Percentiles rank a stretch among this genome's conserved stretches.
These are phyloP conservation scores for Cheilosia scutellata DNA, from an alignment of 2,888 invertebrate genomes.

Conservation along the genomic window DNA sequence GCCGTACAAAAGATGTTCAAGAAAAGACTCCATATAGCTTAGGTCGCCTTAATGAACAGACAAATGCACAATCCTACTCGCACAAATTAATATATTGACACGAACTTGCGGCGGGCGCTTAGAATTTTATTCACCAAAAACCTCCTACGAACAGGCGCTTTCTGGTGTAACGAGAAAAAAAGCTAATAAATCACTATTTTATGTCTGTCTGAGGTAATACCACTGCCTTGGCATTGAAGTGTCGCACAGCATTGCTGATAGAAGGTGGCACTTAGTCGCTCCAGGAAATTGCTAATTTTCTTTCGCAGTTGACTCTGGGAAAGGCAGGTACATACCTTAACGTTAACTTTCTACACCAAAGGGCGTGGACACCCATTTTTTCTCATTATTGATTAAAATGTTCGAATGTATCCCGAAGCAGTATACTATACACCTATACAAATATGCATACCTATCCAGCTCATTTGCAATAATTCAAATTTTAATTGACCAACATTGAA, in stretches of 20 bases:
- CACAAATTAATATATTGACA: too few species aligned
- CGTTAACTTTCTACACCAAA: slow-evolving; percentile 8
- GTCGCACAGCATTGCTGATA: slow-evolving; percentile 10
- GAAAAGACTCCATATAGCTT: too few species aligned
- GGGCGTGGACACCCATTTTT: slow-evolving; percentile 10
- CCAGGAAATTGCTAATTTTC: slow-evolving; percentile 20
- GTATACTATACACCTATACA: background rate
- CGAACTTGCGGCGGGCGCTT: background rate
- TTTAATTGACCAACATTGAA: slow-evolving; percentile 55
- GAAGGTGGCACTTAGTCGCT: slow-evolving; percentile 35
- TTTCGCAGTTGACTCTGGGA: background rate
- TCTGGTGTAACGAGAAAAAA: background rate
- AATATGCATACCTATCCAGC: background rate
- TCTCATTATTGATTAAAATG: slow-evolving; percentile 19
- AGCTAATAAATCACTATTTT: slow-evolving; percentile 49
- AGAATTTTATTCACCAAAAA: background rate
- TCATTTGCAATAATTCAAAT: slow-evolving; percentile 52
- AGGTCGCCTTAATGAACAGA: too few species aligned
- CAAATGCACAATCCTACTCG: too few species aligned
- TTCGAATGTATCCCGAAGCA: background rate
- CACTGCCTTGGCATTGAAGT: slow-evolving; percentile 52
- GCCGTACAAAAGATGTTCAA: too few species aligned
- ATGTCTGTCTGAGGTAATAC: slow-evolving; percentile 23
- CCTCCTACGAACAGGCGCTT: slow-evolving; percentile 13
- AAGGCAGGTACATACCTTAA: background rate